phyloP scores from a whole-genome alignment of 2,797 vertebrate species.

The Coregonus suidteri region DNA sequence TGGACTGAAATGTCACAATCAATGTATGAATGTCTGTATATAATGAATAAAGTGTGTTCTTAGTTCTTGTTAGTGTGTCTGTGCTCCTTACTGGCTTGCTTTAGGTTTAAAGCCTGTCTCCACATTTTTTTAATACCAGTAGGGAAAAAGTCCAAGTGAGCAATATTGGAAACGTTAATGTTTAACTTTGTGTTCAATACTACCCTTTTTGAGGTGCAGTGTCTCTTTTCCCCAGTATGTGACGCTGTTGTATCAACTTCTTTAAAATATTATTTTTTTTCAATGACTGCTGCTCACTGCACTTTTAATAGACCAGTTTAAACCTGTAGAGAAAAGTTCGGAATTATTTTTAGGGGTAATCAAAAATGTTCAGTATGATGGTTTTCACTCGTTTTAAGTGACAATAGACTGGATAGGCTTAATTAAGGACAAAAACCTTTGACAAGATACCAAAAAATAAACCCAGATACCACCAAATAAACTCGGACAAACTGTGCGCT shows the following conservation, averaged over 20 bases:
- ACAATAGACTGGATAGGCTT: too few relatives aligned
- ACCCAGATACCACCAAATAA: too few relatives aligned
- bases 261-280: background rate
- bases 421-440: too few relatives aligned
- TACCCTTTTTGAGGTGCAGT: background rate
- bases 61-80: conserved; percentile 8
- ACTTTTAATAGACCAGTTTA: background rate
- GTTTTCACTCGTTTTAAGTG: too few relatives aligned
- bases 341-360: background rate
- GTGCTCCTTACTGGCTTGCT: background rate
- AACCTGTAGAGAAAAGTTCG: background rate
- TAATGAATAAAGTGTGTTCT: conserved; percentile 52
- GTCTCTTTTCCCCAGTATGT: conserved; percentile 20
- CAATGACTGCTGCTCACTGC: background rate
- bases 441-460: too few relatives aligned
- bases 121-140: background rate
- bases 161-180: background rate
- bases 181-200: background rate
- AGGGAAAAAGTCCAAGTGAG: background rate
- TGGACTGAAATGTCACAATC: conserved; percentile 26
- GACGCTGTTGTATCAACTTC: conserved; percentile 32
- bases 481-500: background rate
- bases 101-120: background rate
- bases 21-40: conserved; percentile 45
- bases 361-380: background rate